Evolutionary conservation across 1,140 invertebrate species (phyloP), one percentile per base, ranked within the genome.

Genomic region (Ceratina japonica): DNA sequence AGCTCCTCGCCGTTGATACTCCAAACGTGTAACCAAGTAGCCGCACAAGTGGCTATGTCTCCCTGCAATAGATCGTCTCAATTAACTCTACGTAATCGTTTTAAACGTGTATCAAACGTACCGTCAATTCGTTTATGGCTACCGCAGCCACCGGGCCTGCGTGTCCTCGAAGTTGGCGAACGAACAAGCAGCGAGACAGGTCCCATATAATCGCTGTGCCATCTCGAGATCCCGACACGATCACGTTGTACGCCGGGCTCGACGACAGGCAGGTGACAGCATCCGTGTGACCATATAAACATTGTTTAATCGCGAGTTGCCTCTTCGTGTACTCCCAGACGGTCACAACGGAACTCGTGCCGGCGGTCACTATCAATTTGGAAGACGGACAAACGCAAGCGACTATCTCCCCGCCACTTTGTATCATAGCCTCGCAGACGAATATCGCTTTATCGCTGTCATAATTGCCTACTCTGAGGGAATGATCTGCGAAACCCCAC

Each of bases 401-500:
- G 1, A 99, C 95, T 59, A 99, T 98, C 92, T 99, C 98, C 0
- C 98, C 98, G 59, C 95, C 96, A 69, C 97, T 98, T 85, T 97
- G 96, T 80, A 96, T 95, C n/a, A 96, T 95, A 2, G 96, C 95
- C 92, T 99, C 99, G 88, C 97, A 98, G 0, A 99, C 97, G 88
- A 98, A 97, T n/a, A 96, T 94, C 0, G 98, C 97, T 88, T 98
- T 97, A 79, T 99, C 99, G 75, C 96, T 98, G 87, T 99, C 98
- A 88, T 99, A 98, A 83, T 97, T 96, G 12, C 98, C 98, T 84
- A 99, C 96, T 79, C 98, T 94, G 7, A 99, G 93, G 20, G 97
- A 98, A 88, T 99, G 97, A 93, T 99, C 99, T 12, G 98, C 97
- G 91, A 99, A 99, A 54, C 98, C 98, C 98, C 98, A 99, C 37